Conservation (phyloP, 2,888 invertebrate species). For the Ptilodon capucinus region DNA sequence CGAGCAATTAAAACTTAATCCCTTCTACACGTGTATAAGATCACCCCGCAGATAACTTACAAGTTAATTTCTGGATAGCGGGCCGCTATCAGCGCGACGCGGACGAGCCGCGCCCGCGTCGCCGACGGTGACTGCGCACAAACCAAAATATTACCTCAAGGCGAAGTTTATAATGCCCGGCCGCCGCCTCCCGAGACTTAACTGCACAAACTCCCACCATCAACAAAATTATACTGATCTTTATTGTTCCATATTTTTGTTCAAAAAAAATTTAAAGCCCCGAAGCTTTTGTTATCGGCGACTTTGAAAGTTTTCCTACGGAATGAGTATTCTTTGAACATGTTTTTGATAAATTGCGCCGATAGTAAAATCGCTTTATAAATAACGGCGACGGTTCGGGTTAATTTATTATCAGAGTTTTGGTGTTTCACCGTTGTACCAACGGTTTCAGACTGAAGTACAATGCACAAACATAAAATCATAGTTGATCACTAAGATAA, state of each 20-base stretch:
- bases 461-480: no score
- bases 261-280: constrained; percentile 35
- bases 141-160: constrained; percentile 20
- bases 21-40: constrained; percentile 9
- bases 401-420: neutral
- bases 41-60: constrained; percentile 12
- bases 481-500: no score
- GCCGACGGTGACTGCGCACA: constrained; percentile 23
- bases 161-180: constrained; percentile 45
- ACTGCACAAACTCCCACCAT: constrained; percentile 45
- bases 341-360: constrained; percentile 51
- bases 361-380: constrained; percentile 29
- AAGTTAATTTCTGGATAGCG: constrained; percentile 24
- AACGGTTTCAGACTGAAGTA: no score
- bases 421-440: neutral
- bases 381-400: constrained; percentile 9
- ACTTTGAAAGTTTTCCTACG: constrained; percentile 36
- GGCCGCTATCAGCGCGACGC: constrained; percentile 14
- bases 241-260: constrained; percentile 45
- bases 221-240: constrained; percentile 52
- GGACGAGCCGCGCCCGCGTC: neutral
- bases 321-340: constrained; percentile 29
- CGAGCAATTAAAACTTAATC: constrained; percentile 12
- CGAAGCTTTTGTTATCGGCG: constrained; percentile 48
- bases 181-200: constrained; percentile 18